These are phyloP conservation scores for Rhabdomys dilectus DNA, from an alignment of 2,113 vertebrate genomes.

Conservation along the genomic window DNA sequence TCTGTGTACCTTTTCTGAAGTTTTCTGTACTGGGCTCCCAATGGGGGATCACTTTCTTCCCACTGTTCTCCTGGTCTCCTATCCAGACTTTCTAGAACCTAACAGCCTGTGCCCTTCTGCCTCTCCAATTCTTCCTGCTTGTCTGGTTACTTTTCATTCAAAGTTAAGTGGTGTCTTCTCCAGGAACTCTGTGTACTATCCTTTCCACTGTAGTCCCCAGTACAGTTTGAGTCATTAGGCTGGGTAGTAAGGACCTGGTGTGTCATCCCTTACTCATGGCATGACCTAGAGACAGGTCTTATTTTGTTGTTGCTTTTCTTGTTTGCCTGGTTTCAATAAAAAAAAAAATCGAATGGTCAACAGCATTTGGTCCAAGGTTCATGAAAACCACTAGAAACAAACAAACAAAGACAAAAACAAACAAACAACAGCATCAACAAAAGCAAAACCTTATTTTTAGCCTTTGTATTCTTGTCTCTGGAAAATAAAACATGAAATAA, in stretches of 20 bases:
- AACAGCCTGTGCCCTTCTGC: background rate
- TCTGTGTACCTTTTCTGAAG: background rate
- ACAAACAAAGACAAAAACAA: no score
- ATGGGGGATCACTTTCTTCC: background rate
- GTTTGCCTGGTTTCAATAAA: background rate
- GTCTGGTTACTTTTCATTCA: background rate
- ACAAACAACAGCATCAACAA: background rate
- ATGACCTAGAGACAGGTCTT: background rate
- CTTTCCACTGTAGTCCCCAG: background rate
- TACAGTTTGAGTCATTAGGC: background rate
- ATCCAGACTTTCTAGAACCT: background rate
- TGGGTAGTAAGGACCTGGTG: background rate
- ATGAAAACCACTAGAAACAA: background rate
- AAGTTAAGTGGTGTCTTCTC: background rate
- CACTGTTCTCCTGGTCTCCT: background rate
- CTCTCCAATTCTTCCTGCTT: background rate
- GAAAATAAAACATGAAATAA: background rate
- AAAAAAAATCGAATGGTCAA: background rate
- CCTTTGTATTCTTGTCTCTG: background rate
- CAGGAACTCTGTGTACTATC: background rate
- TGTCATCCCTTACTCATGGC: rapidly evolving
- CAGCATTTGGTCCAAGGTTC: background rate
- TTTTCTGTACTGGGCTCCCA: background rate
- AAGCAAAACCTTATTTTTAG: background rate
- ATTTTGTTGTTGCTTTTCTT: background rate